A percentile compares a stretch with the other conserved stretches of the same genome.
These are phyloP conservation scores for Dasyurus viverrinus DNA, from an alignment of 2,113 vertebrate genomes.

Conservation along the genomic window DNA sequence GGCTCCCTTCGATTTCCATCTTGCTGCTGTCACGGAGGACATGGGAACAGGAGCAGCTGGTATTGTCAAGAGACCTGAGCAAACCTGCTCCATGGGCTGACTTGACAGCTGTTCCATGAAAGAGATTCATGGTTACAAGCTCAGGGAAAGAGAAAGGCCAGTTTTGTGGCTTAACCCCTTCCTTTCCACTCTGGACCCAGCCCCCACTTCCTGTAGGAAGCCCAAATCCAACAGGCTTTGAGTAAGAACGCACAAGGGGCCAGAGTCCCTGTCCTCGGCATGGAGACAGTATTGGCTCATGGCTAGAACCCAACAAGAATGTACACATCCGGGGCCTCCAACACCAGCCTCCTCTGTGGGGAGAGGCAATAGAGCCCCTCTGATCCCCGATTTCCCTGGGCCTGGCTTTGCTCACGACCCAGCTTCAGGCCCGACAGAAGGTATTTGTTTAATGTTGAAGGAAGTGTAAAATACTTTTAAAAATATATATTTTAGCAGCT, in stretches of 20 bases:
- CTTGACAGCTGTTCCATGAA: conserved; percentile 78
- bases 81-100: conserved; percentile 69
- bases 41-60: conserved; percentile 76
- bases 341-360: background rate
- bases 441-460: conserved; percentile 60
- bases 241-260: background rate
- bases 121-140: conserved; percentile 77
- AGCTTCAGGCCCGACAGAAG: conserved; percentile 21
- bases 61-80: conserved; percentile 75
- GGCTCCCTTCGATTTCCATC: conserved; percentile 79
- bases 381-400: background rate
- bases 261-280: background rate
- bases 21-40: conserved; percentile 78
- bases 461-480: conserved; percentile 46
- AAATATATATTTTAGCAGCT: conserved; percentile 60
- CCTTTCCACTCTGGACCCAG: background rate
- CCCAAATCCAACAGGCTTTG: background rate
- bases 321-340: background rate
- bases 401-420: conserved; percentile 27
- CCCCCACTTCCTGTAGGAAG: background rate
- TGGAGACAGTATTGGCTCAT: background rate
- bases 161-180: background rate
- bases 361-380: background rate
- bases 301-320: background rate
- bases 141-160: conserved; percentile 69